Base-by-base conservation (phyloP, 1,140 invertebrate genomes). In the Magallana angulata region DNA sequence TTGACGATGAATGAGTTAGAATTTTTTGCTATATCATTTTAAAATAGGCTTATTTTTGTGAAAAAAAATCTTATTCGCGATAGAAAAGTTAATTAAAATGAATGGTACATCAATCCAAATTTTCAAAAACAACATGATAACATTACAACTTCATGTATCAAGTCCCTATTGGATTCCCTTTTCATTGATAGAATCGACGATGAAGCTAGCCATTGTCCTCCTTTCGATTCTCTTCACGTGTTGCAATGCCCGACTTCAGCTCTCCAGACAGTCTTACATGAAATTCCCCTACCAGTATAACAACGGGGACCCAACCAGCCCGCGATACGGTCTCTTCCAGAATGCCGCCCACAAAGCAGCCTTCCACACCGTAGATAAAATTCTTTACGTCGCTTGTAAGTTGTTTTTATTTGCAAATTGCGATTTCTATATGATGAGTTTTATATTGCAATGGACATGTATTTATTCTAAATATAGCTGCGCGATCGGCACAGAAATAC, bases 331-430 rank as follows among this genome's bases (percentile, higher is more conserved):
- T 7, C 59, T 88, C 16, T 57, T 84, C 9, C 57, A 64, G 11
- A 36, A 88, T 81, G 87, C 62, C 12, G 87, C 87, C 4, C 68
- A 83, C 16, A 84, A 88, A n/a, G 87, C 87, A 60, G 16, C 18
- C 7, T 88, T 85, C 82, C 87, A 88, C 57, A 62, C 56, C 7
- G 58, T 57, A 14, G 71, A 83, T 58, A 84, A 83, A 71, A 84
- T 88, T 57, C 58, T 88, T 8, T 88, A 88, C 56, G 83, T 88
- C 62, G 62, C 83, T 81, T 83, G 87, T 88, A 80, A 85, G 82
- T 87, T 57, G 14, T 7, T 30, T 71, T 24, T 14, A 11, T 36
- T 30, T 7, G 7, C 9, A 71, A n/a, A 62, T 48, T 48, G 2
- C 36, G 36, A 4, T 48, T 48, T 48, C 0, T 48, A 5, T 48